Conservation (phyloP, 2,888 invertebrate species). For the Tetragonula carbonaria region DNA sequence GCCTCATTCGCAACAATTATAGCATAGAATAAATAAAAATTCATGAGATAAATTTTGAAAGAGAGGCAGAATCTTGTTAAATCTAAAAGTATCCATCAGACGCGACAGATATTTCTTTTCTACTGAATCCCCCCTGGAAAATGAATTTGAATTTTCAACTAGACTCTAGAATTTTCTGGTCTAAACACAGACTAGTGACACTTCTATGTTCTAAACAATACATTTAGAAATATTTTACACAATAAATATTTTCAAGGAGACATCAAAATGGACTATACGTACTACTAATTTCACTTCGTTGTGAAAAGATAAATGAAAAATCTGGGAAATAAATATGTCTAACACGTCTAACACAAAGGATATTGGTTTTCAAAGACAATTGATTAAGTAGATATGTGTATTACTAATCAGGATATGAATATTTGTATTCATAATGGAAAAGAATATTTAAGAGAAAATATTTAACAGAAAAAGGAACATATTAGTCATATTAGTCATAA, state of each 20-base stretch:
- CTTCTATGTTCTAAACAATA: not conserved
- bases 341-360: too few species aligned
- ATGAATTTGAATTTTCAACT: not conserved
- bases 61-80: not conserved
- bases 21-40: not conserved
- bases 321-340: too few species aligned
- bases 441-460: not conserved
- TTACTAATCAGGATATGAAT: conserved; percentile 32
- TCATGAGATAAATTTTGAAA: not conserved
- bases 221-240: not conserved
- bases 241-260: not conserved
- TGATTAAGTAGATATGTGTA: not conserved
- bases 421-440: conserved; percentile 19
- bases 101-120: not conserved
- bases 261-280: not conserved
- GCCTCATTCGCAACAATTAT: not conserved
- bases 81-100: not conserved
- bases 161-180: not conserved
- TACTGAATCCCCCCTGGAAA: too few species aligned
- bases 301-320: not conserved
- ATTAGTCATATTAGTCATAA: not conserved
- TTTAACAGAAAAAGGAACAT: not conserved
- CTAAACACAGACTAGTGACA: not conserved
- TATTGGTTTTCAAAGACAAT: too few species aligned
- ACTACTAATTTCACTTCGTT: not conserved